phyloP scores from a whole-genome alignment of 2,888 invertebrate species.

The Melinopterus prodromus region DNA sequence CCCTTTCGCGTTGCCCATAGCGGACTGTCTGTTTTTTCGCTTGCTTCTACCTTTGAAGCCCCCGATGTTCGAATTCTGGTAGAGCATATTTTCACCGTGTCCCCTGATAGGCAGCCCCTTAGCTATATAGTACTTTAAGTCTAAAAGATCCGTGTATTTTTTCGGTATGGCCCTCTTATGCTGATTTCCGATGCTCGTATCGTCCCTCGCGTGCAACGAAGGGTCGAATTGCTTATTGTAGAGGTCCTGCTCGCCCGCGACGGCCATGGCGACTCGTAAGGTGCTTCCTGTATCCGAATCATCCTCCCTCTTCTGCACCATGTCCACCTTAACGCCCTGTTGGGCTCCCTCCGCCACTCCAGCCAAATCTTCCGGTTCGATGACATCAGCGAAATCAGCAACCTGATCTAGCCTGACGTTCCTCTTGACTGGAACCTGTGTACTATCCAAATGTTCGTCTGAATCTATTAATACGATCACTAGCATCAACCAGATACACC shows the following conservation, averaged over 20 bases:
- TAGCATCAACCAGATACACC: slow-evolving; percentile 39
- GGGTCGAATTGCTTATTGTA: slow-evolving; percentile 8
- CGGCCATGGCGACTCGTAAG: slow-evolving; percentile 10
- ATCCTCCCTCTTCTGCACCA: slow-evolving; percentile 21
- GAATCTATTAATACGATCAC: slow-evolving; percentile 25
- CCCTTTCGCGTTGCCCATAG: neutral
- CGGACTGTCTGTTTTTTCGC: slow-evolving; percentile 4
- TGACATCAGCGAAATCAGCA: slow-evolving; percentile 46
- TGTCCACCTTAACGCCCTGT: slow-evolving; percentile 6
- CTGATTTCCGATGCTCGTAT: slow-evolving; percentile 9
- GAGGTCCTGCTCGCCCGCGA: neutral
- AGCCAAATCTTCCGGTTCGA: slow-evolving; percentile 36
- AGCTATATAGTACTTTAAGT: slow-evolving; percentile 35
- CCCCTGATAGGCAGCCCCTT: slow-evolving; percentile 33
- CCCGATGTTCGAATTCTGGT: slow-evolving; percentile 1
- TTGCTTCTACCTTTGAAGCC: neutral
- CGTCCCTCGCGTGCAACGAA: slow-evolving; percentile 11
- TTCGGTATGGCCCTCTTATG: slow-evolving; percentile 30
- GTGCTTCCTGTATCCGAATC: slow-evolving; percentile 13
- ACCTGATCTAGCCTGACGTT: slow-evolving; percentile 40
- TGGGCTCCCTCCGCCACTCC: slow-evolving; percentile 14
- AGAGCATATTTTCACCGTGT: slow-evolving; percentile 7
- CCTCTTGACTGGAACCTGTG: slow-evolving; percentile 24
- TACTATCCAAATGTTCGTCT: slow-evolving; percentile 25
- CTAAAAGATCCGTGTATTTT: slow-evolving; percentile 34